A percentile compares a stretch with the other conserved stretches of the same genome.
phyloP scores from a whole-genome alignment of 2,797 vertebrate genomes.

The Forpus xanthops region DNA sequence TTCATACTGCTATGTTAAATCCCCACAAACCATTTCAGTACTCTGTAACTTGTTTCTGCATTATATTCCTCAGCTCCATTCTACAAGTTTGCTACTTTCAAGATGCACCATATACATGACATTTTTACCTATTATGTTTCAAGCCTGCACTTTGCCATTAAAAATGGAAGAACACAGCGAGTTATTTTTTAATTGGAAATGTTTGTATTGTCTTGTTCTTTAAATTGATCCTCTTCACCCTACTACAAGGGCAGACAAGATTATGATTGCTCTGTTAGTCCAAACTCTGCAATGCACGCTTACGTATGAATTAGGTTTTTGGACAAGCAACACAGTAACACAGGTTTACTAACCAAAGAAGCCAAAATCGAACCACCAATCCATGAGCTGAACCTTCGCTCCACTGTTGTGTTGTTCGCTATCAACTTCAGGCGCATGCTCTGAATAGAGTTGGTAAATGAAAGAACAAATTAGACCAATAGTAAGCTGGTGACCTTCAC shows the following conservation, averaged over 20 bases:
- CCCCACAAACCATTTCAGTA: not conserved
- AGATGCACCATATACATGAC: not conserved
- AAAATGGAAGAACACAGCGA: not conserved
- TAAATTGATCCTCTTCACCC: not conserved
- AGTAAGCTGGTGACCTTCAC: not conserved
- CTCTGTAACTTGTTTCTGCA: not conserved
- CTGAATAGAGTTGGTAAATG: constrained; percentile 69
- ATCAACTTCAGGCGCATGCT: constrained; percentile 98
- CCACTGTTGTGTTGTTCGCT: constrained; percentile 97
- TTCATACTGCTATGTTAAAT: not conserved
- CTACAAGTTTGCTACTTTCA: not conserved
- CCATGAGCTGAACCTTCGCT: constrained; percentile 96
- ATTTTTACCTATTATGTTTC: not conserved
- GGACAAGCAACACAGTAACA: not conserved
- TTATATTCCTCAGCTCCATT: not conserved
- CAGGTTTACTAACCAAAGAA: constrained; percentile 86
- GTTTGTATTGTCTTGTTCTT: not conserved
- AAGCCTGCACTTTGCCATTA: not conserved
- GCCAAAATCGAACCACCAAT: constrained; percentile 97
- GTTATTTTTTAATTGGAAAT: not conserved
- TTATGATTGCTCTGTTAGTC: fast-evolving
- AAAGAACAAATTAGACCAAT: not conserved
- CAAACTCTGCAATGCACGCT: not conserved
- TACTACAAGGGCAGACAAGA: not conserved
- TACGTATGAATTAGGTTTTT: not conserved